Evolutionary conservation across 23 tunicate species (phyloP).

Genomic region (Ascidia mentula): DNA sequence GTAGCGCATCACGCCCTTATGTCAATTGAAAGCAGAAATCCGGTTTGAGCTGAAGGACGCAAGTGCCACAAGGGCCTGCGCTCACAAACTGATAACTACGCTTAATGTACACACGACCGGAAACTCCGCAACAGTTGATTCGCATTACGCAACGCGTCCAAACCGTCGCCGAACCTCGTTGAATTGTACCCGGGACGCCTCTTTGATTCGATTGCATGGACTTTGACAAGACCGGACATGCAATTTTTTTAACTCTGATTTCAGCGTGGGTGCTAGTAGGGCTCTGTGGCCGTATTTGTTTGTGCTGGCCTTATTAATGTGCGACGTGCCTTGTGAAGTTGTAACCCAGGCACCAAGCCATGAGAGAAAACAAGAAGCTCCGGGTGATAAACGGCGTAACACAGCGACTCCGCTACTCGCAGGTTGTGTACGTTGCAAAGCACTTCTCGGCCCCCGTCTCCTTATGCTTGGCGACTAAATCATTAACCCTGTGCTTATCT

Average conservation of each 20-base stretch:
- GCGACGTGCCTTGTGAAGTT: too few species aligned
- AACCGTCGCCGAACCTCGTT: not conserved
- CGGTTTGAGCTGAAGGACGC: too few species aligned
- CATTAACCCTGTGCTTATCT: not conserved
- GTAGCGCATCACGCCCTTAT: too few species aligned
- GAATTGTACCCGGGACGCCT: too few species aligned
- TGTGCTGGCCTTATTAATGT: not conserved
- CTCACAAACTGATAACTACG: too few species aligned
- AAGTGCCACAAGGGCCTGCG: too few species aligned
- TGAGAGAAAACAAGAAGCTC: slow-evolving; percentile 9
- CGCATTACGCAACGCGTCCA: not conserved
- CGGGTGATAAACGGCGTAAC: not conserved
- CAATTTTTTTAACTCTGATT: not conserved
- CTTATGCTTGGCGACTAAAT: too few species aligned
- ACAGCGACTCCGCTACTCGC: slow-evolving; percentile 17
- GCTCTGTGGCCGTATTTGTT: not conserved
- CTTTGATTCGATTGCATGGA: too few species aligned
- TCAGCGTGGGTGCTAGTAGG: not conserved
- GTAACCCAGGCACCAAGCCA: too few species aligned
- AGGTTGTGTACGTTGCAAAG: slow-evolving; percentile 2
- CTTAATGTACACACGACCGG: slow-evolving; percentile 12
- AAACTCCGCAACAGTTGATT: slow-evolving; percentile 2
- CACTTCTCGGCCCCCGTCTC: not conserved
- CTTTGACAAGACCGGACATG: too few species aligned
- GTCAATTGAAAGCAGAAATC: too few species aligned